Conservation (phyloP, 2,797 vertebrate genomes). For the Enteromius anoplus region DNA sequence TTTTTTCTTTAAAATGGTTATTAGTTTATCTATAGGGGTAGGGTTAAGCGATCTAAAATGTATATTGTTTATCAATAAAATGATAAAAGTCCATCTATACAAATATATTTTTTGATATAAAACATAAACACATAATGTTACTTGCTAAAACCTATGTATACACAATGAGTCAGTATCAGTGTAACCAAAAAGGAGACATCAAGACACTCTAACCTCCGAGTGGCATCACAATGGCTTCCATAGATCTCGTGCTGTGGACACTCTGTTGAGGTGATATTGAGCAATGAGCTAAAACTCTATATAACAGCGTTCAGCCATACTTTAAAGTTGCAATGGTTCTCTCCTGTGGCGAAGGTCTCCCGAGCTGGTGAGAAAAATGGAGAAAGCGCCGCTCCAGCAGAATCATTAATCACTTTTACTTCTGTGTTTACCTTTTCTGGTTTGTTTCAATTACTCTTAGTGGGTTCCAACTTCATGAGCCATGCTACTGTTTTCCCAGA, state of each 20-base stretch:
- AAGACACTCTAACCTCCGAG: background rate
- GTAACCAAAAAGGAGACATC: slow-evolving; percentile 1
- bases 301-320: slow-evolving; percentile 32
- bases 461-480: slow-evolving; percentile 49
- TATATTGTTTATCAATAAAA: background rate
- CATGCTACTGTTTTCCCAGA: slow-evolving; percentile 37
- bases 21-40: background rate
- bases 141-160: background rate
- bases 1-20: background rate
- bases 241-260: slow-evolving; percentile 36
- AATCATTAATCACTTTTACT: slow-evolving; percentile 52
- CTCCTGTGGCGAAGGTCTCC: slow-evolving; percentile 25
- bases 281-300: slow-evolving; percentile 45
- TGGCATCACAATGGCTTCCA: slow-evolving; percentile 37
- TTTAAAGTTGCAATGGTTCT: slow-evolving; percentile 34
- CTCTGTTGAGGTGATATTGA: slow-evolving; percentile 27
- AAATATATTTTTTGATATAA: background rate
- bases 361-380: slow-evolving; percentile 44
- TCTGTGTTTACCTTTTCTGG: slow-evolving; percentile 52
- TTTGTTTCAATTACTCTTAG: slow-evolving; percentile 55
- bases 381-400: slow-evolving; percentile 3
- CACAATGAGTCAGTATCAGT: background rate
- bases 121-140: background rate
- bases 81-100: background rate
- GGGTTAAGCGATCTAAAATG: background rate